Evolutionary conservation across 1,140 invertebrate genomes (phyloP), one percentile per base, ranked within the genome.

Genomic region (Drosophila tristis): DNA sequence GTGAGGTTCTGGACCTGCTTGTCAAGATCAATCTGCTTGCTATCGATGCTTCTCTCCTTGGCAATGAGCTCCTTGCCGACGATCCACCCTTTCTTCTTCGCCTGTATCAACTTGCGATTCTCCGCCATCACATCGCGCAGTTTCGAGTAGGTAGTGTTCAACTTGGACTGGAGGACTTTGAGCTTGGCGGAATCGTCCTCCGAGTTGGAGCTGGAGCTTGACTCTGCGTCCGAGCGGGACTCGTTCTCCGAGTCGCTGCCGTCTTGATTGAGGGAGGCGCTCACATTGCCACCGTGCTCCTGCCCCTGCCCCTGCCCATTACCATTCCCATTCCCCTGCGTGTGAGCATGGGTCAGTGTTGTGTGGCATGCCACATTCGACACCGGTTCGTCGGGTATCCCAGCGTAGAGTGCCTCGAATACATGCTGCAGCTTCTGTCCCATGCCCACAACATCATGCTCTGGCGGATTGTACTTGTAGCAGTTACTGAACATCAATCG

Each of bases 401-500:
- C 98, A 5, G 98, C 97, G 92, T 96, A 96, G 91, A 96, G 96
- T 95, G 98, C 97, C 94, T 99, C 98, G 93, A 99, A 99, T 25
- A 99, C 97, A 93, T 99, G 98, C 93, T 99, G 98, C 58, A 99
- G 92, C 93, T 99, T 99, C 78, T 97, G 95, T 0, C 97, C 98
- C 98, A 99, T 99, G 11, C 96, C 96, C 11, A 99, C 98, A 13
- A 99, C 98, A 93, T 99, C 98, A 93, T 99, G 98, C 93, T 99
- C 98, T 65, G 97, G 96, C 56, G 98, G 97, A 93, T 99, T 99
- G 92, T 99, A 99, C 92, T 98, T 98, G 92, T 99, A 99, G 93
- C 98, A 99, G 94, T 99, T 99, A 59, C 97, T 98, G 93, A 99
- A 99, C 95, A 99, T 99, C 92, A 99, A 95, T 92, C 98, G 94